Evolutionary conservation across 1,140 invertebrate genomes (phyloP), one percentile per base, ranked within the genome.

Genomic region (Sycophila sp.): DNA sequence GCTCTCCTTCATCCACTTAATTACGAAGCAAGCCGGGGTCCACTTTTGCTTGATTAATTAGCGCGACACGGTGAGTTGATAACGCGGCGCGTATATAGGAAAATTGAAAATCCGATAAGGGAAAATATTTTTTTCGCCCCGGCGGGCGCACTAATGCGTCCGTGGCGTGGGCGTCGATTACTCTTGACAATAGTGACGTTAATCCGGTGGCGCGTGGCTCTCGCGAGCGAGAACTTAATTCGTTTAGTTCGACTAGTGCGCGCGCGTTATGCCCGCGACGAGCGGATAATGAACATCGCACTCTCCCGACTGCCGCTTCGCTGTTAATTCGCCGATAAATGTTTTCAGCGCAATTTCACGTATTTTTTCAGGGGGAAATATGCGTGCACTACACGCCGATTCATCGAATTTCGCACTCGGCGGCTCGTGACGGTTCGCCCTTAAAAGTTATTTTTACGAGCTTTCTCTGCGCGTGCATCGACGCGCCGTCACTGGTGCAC

Each of bases 151-250:
- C 17, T 36, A 34, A 64, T 66, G 15, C 17, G 36, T 38, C 24
- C 8, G 53, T 6, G 2, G 28, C 28, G 40, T 62, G 17, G n/a
- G 53, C 58, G 38, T 36, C 40, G 42, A 67, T 59, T 67, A 53
- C 66, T 59, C 32, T 53, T 51, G 56, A 68, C 66, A 60, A 7
- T 36, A 40, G 17, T 51, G 55, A 68, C 53, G 55, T 51, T 58
- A 38, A 59, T 26, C 24, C 19, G 56, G 24, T 1, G 10, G 40
- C 15, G 36, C 34, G 26, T 17, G 28, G n/a, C n/a, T n/a, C 34
- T n/a, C 55, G 55, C 5, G 24, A 34, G 26, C 15, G 32, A 59
- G 19, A 68, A 60, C 56, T 68, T 68, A 59, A 68, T 68, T 68
- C 55, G 42, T 60, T 68, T 67, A 67, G 17, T 24, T n/a, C 7